phyloP scores from a whole-genome alignment of 35 echinoderm and acorn worm species.

The Ophiothrix spiculata region DNA sequence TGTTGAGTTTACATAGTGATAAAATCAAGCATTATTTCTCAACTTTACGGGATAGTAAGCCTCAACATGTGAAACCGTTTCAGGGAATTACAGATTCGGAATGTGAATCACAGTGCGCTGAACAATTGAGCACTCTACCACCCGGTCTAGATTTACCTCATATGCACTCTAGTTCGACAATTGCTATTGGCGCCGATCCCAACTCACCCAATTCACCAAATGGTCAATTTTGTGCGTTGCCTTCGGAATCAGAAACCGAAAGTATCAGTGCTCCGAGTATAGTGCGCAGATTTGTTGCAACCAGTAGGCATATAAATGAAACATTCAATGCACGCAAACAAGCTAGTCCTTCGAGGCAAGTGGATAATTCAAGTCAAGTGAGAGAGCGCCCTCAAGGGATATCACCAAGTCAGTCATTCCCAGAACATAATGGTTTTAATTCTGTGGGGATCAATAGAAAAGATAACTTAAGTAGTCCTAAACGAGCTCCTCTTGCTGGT shows the following conservation, averaged over 20 bases:
- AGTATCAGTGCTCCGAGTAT: background rate
- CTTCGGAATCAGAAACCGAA: background rate
- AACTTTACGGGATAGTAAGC: constrained; percentile 44
- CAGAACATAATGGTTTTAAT: background rate
- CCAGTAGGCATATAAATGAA: background rate
- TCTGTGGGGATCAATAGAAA: background rate
- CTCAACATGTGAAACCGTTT: constrained; percentile 69
- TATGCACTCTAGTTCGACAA: background rate
- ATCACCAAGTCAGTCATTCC: background rate
- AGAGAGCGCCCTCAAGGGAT: background rate
- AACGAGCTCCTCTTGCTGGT: background rate
- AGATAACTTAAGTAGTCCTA: background rate
- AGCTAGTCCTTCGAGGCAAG: background rate
- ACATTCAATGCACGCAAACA: background rate
- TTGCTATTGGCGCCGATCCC: background rate
- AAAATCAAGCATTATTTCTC: constrained; percentile 82
- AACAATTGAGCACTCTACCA: constrained; percentile 29
- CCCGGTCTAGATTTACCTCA: constrained; percentile 27
- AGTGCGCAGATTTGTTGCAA: background rate
- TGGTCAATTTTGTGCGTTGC: background rate
- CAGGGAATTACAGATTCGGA: constrained; percentile 65
- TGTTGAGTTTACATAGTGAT: constrained; percentile 55
- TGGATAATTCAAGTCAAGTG: background rate
- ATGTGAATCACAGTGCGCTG: constrained; percentile 42
- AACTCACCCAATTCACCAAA: background rate